Conservation (phyloP, 2,797 vertebrate genomes). For the Onychomys leucogaster region DNA sequence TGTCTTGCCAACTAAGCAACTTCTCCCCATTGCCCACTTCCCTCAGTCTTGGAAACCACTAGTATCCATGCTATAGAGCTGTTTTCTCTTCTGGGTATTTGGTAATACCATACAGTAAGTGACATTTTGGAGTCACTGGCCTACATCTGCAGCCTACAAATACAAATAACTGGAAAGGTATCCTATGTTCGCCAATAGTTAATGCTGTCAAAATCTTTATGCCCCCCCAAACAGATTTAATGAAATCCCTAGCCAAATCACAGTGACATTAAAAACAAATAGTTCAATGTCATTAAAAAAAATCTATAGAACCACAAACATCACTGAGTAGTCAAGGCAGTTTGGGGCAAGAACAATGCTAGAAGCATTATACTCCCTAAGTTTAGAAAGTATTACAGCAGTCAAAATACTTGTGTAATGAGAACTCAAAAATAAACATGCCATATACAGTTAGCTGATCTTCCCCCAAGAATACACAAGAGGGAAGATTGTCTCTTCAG, state of each 20-base stretch:
- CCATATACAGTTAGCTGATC: neutral
- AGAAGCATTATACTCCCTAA: neutral
- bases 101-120: neutral
- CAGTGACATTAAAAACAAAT: neutral
- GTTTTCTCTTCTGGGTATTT: neutral
- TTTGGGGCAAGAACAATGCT: neutral
- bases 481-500: neutral
- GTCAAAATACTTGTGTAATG: neutral
- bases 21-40: neutral
- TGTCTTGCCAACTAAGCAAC: neutral
- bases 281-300: neutral
- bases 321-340: neutral
- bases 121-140: neutral
- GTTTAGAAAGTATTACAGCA: neutral
- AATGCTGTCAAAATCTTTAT: neutral
- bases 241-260: neutral
- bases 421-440: neutral
- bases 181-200: neutral
- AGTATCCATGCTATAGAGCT: neutral
- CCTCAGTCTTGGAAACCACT: neutral
- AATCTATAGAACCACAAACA: neutral
- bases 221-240: neutral
- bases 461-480: neutral
- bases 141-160: neutral
- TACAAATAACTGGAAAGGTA: neutral